These are phyloP conservation scores for Zoanthus sansibaricus DNA, from an alignment of 92 coral and sea anemone species.

Conservation along the genomic window DNA sequence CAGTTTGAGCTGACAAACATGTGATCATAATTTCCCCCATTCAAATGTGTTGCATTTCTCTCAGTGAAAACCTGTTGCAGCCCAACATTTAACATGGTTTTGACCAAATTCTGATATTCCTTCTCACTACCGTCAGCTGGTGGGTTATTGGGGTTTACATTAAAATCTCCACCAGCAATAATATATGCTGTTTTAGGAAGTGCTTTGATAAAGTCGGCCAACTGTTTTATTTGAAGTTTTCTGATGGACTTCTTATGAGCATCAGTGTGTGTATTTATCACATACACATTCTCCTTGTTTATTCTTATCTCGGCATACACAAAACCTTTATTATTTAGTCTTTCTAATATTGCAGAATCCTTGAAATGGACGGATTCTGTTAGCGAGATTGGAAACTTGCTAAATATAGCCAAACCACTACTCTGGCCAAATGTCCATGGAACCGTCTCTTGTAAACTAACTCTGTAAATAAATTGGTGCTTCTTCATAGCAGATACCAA, in stretches of 20 bases:
- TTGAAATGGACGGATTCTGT: constrained; percentile 52
- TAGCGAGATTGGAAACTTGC: constrained; percentile 65
- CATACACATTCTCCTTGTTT: constrained; percentile 37
- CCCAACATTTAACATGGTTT: constrained; percentile 42
- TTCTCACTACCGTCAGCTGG: constrained; percentile 46
- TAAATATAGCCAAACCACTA: constrained; percentile 76
- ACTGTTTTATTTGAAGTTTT: constrained; percentile 62
- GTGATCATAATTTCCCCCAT: constrained; percentile 67
- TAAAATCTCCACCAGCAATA: constrained; percentile 83
- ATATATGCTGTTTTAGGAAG: constrained; percentile 50
- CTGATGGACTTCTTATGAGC: constrained; percentile 54
- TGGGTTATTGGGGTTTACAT: constrained; percentile 68
- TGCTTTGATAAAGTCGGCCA: constrained; percentile 34
- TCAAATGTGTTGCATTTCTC: constrained; percentile 51
- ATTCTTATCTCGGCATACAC: constrained; percentile 61
- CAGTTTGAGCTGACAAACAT: constrained; percentile 66
- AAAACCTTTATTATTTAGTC: constrained; percentile 73
- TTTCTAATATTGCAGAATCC: constrained; percentile 43
- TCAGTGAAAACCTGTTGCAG: constrained; percentile 62
- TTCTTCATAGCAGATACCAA: constrained; percentile 63
- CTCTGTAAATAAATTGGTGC: constrained; percentile 70
- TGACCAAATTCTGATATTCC: constrained; percentile 48
- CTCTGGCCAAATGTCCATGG: constrained; percentile 70
- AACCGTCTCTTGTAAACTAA: constrained; percentile 57
- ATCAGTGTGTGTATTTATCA: constrained; percentile 77